Evolutionary conservation across 2,888 invertebrate species (phyloP).

Genomic region (Gonocerus acuteangulatus): DNA sequence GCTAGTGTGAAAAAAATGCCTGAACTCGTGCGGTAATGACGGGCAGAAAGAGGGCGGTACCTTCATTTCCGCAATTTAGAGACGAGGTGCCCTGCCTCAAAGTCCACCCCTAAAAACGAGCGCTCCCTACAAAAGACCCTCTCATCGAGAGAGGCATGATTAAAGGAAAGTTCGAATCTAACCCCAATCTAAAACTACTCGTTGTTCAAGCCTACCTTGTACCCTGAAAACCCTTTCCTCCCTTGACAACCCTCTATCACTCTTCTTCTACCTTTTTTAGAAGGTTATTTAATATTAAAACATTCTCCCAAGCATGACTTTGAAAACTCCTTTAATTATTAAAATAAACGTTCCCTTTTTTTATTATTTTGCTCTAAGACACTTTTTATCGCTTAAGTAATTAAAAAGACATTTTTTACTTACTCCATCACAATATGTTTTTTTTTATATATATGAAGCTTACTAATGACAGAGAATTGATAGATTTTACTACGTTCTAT

Average conservation of each 20-base stretch:
- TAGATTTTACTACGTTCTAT: too few relatives aligned
- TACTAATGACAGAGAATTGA: too few relatives aligned
- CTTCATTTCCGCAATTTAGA: constrained; percentile 27
- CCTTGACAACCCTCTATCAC: neutral
- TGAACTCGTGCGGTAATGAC: constrained; percentile 15
- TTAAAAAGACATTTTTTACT: neutral
- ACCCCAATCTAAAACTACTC: constrained; percentile 24
- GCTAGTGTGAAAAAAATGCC: constrained; percentile 24
- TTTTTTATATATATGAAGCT: too few relatives aligned
- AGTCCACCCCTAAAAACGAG: constrained; percentile 16
- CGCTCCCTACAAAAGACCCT: constrained; percentile 12
- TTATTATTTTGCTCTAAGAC: neutral
- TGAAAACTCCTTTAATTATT: constrained; percentile 6
- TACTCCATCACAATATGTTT: too few relatives aligned
- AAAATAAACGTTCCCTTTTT: neutral
- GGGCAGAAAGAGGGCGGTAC: constrained; percentile 16
- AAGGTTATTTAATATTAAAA: constrained; percentile 1
- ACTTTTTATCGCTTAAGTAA: neutral
- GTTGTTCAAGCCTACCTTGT: constrained; percentile 18
- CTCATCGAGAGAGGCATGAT: constrained; percentile 18
- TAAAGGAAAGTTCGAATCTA: constrained; percentile 26
- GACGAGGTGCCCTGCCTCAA: constrained; percentile 10
- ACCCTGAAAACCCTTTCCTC: neutral
- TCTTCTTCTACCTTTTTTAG: neutral
- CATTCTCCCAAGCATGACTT: constrained; percentile 11